Conservation (phyloP, 2,113 vertebrate species). For the Toxotes jaculatrix region DNA sequence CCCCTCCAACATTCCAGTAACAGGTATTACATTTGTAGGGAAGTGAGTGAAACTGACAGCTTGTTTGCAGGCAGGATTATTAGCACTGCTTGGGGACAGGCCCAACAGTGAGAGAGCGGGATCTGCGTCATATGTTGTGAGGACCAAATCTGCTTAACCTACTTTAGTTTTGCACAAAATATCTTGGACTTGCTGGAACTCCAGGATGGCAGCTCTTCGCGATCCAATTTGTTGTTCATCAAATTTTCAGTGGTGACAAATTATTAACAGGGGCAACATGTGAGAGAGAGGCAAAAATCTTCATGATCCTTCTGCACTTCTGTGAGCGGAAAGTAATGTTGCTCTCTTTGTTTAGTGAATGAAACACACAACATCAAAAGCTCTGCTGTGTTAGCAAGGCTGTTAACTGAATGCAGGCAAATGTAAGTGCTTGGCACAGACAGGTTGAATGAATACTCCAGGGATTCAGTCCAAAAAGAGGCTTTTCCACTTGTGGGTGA, state of each 20-base stretch:
- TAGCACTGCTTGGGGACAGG: constrained; percentile 75
- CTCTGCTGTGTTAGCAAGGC: constrained; percentile 12
- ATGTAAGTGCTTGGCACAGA: constrained; percentile 42
- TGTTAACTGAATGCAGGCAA: constrained; percentile 34
- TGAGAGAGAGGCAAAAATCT: constrained; percentile 1
- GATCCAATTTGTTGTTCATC: constrained; percentile 60
- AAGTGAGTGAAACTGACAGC: constrained; percentile 76
- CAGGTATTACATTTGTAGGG: constrained; percentile 65
- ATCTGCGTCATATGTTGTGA: constrained; percentile 82
- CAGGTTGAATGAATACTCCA: constrained; percentile 45
- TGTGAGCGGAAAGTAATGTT: background rate
- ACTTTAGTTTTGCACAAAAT: constrained; percentile 78
- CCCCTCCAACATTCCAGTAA: constrained; percentile 70
- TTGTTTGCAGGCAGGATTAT: constrained; percentile 80
- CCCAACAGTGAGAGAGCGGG: constrained; percentile 65
- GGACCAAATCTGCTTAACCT: constrained; percentile 86
- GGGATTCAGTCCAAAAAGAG: constrained; percentile 32
- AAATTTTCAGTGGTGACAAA: constrained; percentile 58
- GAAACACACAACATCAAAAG: constrained; percentile 24
- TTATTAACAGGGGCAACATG: constrained; percentile 50
- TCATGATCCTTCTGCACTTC: background rate
- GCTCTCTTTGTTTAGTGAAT: background rate
- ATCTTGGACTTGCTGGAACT: constrained; percentile 65
- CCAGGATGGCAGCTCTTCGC: constrained; percentile 52
- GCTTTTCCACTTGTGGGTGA: background rate